Evolutionary conservation across 1,140 invertebrate species (phyloP), one percentile per base, ranked within the genome.

Genomic region (Drosophila jambulina): DNA sequence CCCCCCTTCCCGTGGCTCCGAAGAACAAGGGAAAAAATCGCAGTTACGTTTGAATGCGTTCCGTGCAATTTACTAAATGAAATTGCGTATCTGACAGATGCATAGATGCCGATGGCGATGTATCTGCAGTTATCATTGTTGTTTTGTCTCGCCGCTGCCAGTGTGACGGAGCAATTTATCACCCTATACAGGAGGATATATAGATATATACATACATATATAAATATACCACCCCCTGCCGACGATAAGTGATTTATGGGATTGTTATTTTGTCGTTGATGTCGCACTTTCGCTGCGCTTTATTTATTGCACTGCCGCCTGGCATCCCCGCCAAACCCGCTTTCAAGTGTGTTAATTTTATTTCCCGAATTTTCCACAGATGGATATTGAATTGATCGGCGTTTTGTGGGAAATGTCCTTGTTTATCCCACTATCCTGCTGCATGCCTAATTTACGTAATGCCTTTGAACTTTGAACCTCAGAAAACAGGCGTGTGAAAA

Each of bases 231-330:
- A 21, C 27, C 53, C 43, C 58, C 34, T 29, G 46, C 34, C 57
- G 15, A 64, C 58, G 78, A 84, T 88, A 88, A 90, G 85, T 88
- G 85, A 88, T 88, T 88, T 88, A 88, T 88, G 75, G 78, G 78
- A 90, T 88, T 88, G 85, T 88, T 88, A 88, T 88, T 88, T 88
- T 81, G 85, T 88, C 81, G 85, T 90, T 90, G 74, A 81, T 90
- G 85, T 90, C 85, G 84, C 84, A 84, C 81, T 88, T 88, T 77
- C 81, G 71, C 62, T 65, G 81, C 81, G 75, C 82, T 88, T 88
- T 88, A 88, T 88, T 88, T 88, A 88, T 88, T 75, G 74, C 75
- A 23, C 46, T 17, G 64, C 32, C 51, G 32, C 32, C 51, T 51
- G n/a, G 49, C 59, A 42, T 17, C 45, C 29, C 21, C 29, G 3